Base-by-base conservation (phyloP, 2,888 invertebrate genomes). In the Elysia crispata region DNA sequence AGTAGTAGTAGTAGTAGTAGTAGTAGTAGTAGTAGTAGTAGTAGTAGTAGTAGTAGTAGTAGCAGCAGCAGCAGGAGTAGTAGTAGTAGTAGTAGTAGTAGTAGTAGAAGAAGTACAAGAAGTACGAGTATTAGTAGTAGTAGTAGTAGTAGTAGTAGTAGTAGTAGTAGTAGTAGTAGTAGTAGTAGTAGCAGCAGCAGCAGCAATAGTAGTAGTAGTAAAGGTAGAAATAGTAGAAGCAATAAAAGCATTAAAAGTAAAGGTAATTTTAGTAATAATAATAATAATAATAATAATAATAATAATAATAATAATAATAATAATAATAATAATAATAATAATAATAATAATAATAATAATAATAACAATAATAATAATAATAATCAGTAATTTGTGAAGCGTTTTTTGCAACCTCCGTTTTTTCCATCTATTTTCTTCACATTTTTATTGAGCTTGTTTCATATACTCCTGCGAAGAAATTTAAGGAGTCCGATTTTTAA, bases 211-310 rank as follows among this genome's bases (percentile, higher is more conserved):
- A 50, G 30, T 69, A 69, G 30, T 28, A 69, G 30, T 54, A 69
- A 49, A 50, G 30, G 31, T 69, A 69, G 54, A 50, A 69, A 30
- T 50, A 50, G 54, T 69, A 50, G 25, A 50, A 54, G 54, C 54
- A 69, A 30, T 69, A 69, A 49, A 50, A 62, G 30, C 54, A 69
- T 30, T 69, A 33, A 20, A 30, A 77, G 30, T 69, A 77, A 30
- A 13, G 54, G 54, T 69, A 69, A 23, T 60, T 33, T 31, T 57
- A 31, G 33, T 31, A 75, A 28, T 60, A 75, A 15, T 31, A 75
- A 28, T 31, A 75, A 33, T 20, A 41, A 33, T 20, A 70, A n/a
- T 20, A 20, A 15, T 25, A 66, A 28, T 25, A 20, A 18, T 6
- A 66, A 15, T 66, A 66, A 31, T 25, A 23, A 18, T 66, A 3